Evolutionary conservation across 92 coral and sea anemone species (phyloP), one percentile per base, ranked within the genome.

Genomic region (Siderastrea radians): DNA sequence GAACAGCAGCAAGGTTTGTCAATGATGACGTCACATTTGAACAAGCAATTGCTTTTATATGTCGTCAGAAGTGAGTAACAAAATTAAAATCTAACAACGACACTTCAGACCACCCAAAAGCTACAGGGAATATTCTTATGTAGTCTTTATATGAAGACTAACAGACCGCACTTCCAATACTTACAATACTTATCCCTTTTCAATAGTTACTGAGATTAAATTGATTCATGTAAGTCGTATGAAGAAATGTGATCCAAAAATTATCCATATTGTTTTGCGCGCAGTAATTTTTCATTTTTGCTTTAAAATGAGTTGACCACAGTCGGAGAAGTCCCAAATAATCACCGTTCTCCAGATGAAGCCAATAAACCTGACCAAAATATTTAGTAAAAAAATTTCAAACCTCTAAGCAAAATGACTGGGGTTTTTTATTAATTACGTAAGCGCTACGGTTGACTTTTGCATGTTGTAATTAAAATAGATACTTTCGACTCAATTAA

Each of bases 181-280:
- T 69, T 26, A 26, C 55, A 59, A 57, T 57, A 57, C 58, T 26
- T 10, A 82, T 51, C 45, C 46, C 11, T 57, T 59, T 46, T 47
- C 86, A 70, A 82, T 82, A 70, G 70, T 82, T 53, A 17, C 17
- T 46, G 78, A 26, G 57, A 70, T 62, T 79, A 62, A 82, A 70
- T 70, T 70, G 68, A 82, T 80, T 80, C 84, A 9, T 66, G 14
- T 67, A 49, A 49, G 60, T 15, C 48, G 60, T 65, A 6, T 44
- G 15, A 59, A 81, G 64, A 60, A 54, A 63, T 38, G 19, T 70
- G 78, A 82, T 82, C 78, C 57, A 69, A 49, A 4, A 17, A 59
- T 26, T 82, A 70, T 82, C 57, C 1, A 14, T 38, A 6, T 46
- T 15, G 83, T 48, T 48, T 55, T 53, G 63, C 79, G 72, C 49